Evolutionary conservation across 1,140 invertebrate genomes (phyloP), one percentile per base, ranked within the genome.

Genomic region (Antheraea pernyi): DNA sequence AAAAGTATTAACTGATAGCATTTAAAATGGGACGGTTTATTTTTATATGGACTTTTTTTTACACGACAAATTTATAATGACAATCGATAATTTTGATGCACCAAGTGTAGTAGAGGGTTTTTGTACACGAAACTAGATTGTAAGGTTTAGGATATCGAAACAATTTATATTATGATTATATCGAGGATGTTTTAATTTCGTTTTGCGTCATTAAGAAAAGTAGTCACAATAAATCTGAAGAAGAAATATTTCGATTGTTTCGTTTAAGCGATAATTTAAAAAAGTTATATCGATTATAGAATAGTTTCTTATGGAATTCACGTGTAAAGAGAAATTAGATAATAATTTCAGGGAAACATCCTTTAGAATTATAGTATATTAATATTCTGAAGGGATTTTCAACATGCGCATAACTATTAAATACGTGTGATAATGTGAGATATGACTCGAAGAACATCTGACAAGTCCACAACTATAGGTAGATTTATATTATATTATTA

Each of bases 11-110:
- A 74, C 60, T 69, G 70, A 60, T 71, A 72, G 73, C 67, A 66
- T 71, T 71, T 61, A 68, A 75, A 72, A 82, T 74, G 69, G 73
- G 76, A 83, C 76, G 68, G 78, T 82, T 87, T 88, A 88, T 88
- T 88, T 88, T 88, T 88, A 73, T 88, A 88, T 69, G 68, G 74
- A 79, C 68, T 71, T 83, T 82, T 85, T 79, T 58, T 80, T 84
- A 81, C 71, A 71, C 5, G 9, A 53, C 46, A 13, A 9, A 53
- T 53, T 3, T 68, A 73, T 63, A 46, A 63, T 68, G 42, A 76
- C 73, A 71, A 68, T 60, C 67, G 72, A 73, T 73, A 5, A 13
- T 53, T 53, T 53, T 16, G 76, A 77, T 71, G 81, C 81, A 85
- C 78, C 78, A 75, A 81, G 70, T 76, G 70, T 53, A 13, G 10